phyloP scores from a whole-genome alignment of 1,140 invertebrate species.

The Chlorops oryzae region DNA sequence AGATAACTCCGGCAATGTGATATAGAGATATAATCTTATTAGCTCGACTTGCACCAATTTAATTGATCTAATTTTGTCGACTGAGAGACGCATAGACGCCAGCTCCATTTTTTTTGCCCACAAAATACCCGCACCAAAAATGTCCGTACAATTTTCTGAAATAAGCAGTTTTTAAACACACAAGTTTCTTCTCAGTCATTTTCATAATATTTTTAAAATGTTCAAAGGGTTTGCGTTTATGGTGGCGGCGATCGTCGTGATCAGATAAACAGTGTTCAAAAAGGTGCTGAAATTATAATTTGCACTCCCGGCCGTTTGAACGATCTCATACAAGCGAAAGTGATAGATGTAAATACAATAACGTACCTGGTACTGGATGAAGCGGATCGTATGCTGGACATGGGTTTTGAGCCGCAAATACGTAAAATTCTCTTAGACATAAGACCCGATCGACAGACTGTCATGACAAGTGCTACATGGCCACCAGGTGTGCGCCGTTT shows the following conservation, averaged over 20 bases:
- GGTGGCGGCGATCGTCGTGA: slow-evolving; percentile 72
- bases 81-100: too few species aligned
- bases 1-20: too few species aligned
- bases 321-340: slow-evolving; percentile 62
- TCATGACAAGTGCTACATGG: slow-evolving; percentile 89
- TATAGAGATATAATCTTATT: too few species aligned
- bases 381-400: slow-evolving; percentile 75
- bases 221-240: slow-evolving; percentile 72
- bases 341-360: slow-evolving; percentile 66
- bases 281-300: slow-evolving; percentile 81
- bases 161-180: too few species aligned
- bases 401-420: slow-evolving; percentile 86
- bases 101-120: too few species aligned
- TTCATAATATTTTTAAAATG: not conserved
- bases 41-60: too few species aligned
- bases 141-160: too few species aligned
- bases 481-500: slow-evolving; percentile 73
- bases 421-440: slow-evolving; percentile 71
- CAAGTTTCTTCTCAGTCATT: slow-evolving; percentile 2
- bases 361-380: slow-evolving; percentile 91
- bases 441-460: slow-evolving; percentile 71
- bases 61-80: too few species aligned
- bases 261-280: slow-evolving; percentile 64
- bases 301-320: slow-evolving; percentile 85
- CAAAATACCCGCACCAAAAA: too few species aligned